These are phyloP conservation scores for Taenaris catops DNA, from an alignment of 2,888 invertebrate genomes.

Conservation along the genomic window DNA sequence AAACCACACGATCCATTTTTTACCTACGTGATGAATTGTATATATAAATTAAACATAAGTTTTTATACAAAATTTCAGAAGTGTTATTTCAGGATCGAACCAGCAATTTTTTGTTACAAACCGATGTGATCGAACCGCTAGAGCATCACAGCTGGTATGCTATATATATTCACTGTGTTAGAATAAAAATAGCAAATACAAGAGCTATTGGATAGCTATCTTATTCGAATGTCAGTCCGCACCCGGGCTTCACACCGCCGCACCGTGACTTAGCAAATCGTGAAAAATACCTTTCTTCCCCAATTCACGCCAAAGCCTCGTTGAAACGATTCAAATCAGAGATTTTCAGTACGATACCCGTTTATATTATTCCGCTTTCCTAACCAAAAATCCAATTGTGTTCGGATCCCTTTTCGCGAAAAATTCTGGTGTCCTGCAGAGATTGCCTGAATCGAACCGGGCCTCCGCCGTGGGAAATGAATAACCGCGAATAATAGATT, in stretches of 20 bases:
- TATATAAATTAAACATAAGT: too few species aligned
- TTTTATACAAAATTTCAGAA: too few species aligned
- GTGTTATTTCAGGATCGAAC: too few species aligned
- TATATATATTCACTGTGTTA: too few species aligned
- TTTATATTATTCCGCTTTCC: conserved; percentile 78
- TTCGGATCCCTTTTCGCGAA: conserved; percentile 64
- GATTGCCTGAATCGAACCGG: conserved; percentile 67
- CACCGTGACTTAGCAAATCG: conserved; percentile 50
- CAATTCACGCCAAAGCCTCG: conserved; percentile 67
- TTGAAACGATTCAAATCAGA: conserved; percentile 75
- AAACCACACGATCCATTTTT: too few species aligned
- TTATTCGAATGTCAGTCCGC: conserved; percentile 2
- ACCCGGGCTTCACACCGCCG: conserved; percentile 13
- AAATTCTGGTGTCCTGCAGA: conserved; percentile 68
- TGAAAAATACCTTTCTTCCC: conserved; percentile 40
- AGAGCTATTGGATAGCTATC: conserved; percentile 4
- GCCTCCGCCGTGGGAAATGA: conserved; percentile 46
- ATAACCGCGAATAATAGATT: conserved; percentile 75
- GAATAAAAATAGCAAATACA: too few species aligned
- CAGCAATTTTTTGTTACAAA: too few species aligned
- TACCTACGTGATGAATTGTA: too few species aligned
- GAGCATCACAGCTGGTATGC: too few species aligned
- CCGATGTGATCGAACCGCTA: too few species aligned
- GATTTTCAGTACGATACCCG: conserved; percentile 76
- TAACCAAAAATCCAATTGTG: conserved; percentile 79